phyloP scores from a whole-genome alignment of 2,797 vertebrate species.

The Coracias cyanogaster region DNA sequence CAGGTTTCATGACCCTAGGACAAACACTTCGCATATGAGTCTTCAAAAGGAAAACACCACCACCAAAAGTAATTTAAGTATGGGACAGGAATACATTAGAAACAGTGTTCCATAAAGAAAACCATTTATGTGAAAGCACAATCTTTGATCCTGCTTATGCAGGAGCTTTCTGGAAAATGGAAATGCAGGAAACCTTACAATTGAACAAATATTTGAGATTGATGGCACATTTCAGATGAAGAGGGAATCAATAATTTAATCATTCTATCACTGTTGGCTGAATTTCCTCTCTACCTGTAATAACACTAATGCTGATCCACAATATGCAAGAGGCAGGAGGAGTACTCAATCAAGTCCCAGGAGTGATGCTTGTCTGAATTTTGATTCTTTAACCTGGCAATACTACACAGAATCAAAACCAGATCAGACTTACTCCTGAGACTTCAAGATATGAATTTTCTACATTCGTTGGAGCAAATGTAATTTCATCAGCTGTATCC shows the following conservation, averaged over 20 bases:
- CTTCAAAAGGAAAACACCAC: not conserved
- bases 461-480: not conserved
- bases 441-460: not conserved
- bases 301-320: not conserved
- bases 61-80: not conserved
- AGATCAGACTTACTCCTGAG: not conserved
- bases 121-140: not conserved
- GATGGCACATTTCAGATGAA: conserved; percentile 6
- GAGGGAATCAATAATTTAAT: conserved; percentile 51
- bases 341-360: not conserved
- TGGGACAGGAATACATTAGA: not conserved
- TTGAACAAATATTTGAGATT: conserved; percentile 38
- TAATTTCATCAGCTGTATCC: not conserved
- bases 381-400: not conserved
- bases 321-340: not conserved
- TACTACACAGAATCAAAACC: not conserved
- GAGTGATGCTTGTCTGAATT: not conserved
- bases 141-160: conserved; percentile 2
- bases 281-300: not conserved
- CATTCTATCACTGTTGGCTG: conserved; percentile 3
- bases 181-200: conserved; percentile 14
- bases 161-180: conserved; percentile 11
- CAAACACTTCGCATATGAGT: not conserved
- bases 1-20: not conserved
- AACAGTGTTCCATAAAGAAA: not conserved